Conservation (phyloP, 2,888 invertebrate genomes). For the Drosophila quinaria region DNA sequence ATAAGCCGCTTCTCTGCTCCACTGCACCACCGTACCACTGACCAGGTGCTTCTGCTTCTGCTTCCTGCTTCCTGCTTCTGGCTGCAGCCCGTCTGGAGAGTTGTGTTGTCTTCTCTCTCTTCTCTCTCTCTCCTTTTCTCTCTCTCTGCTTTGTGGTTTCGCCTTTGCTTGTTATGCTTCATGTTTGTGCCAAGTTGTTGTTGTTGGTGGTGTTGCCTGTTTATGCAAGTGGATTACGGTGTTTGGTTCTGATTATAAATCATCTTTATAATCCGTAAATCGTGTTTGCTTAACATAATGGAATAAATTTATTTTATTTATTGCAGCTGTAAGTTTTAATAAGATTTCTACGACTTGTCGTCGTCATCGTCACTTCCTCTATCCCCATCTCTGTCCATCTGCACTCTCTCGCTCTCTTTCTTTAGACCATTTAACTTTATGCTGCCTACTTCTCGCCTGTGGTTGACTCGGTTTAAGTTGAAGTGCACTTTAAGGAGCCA, state of each 20-base stretch:
- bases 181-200: conserved; percentile 75
- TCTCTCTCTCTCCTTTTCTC: neutral
- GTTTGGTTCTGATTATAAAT: conserved; percentile 82
- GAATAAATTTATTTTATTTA: conserved; percentile 83
- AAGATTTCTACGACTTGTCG: conserved; percentile 73
- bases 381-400: neutral
- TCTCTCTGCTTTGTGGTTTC: conserved; percentile 50
- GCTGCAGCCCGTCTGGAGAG: conserved; percentile 47
- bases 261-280: conserved; percentile 83
- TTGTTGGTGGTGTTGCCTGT: conserved; percentile 51
- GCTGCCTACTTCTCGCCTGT: conserved; percentile 35
- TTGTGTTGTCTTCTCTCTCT: conserved; percentile 1
- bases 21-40: conserved; percentile 13
- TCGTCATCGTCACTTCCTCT: neutral
- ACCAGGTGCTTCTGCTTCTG: conserved; percentile 28
- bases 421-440: conserved; percentile 42
- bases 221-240: conserved; percentile 82
- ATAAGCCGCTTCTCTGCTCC: conserved; percentile 50
- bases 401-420: neutral
- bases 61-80: conserved; percentile 6
- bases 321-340: conserved; percentile 81
- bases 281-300: conserved; percentile 83
- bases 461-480: conserved; percentile 48
- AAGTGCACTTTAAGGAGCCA: conserved; percentile 68
- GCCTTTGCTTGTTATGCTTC: conserved; percentile 68